Conservation (phyloP, 2,797 vertebrate genomes). For the Sebastes cheni region DNA sequence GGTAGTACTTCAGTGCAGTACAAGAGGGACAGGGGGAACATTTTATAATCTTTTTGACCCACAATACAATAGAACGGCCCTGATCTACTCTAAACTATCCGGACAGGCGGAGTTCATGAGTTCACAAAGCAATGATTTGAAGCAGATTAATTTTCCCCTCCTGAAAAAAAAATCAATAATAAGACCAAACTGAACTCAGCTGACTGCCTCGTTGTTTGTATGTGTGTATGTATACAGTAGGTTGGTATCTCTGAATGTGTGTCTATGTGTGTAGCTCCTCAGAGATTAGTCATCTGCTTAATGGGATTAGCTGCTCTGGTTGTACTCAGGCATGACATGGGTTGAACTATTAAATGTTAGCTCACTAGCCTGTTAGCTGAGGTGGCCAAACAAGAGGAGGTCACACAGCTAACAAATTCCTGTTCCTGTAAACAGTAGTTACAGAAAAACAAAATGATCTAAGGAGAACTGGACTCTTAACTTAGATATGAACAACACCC, state of each 20-base stretch:
- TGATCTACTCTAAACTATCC: not conserved
- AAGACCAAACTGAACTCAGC: not conserved
- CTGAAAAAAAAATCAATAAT: not conserved
- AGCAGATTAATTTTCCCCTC: not conserved
- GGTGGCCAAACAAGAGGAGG: not conserved
- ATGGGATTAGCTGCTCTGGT: constrained; percentile 59
- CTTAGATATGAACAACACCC: not conserved
- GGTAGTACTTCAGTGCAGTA: not conserved
- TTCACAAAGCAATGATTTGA: not conserved
- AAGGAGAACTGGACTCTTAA: not conserved
- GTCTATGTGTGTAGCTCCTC: constrained; percentile 9
- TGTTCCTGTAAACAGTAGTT: not conserved
- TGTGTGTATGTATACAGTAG: not conserved
- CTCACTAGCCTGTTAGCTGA: not conserved
- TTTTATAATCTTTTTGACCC: not conserved
- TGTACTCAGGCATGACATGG: constrained; percentile 28
- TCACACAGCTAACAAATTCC: not conserved
- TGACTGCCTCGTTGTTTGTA: not conserved
- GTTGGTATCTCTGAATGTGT: not conserved
- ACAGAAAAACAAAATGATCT: not conserved
- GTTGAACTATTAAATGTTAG: constrained; percentile 27
- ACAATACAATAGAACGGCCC: not conserved
- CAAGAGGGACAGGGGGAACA: not conserved
- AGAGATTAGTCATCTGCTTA: constrained; percentile 64
- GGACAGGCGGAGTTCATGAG: not conserved